Base-by-base conservation (phyloP, 2,888 invertebrate species). In the Acrobasis suavella region DNA sequence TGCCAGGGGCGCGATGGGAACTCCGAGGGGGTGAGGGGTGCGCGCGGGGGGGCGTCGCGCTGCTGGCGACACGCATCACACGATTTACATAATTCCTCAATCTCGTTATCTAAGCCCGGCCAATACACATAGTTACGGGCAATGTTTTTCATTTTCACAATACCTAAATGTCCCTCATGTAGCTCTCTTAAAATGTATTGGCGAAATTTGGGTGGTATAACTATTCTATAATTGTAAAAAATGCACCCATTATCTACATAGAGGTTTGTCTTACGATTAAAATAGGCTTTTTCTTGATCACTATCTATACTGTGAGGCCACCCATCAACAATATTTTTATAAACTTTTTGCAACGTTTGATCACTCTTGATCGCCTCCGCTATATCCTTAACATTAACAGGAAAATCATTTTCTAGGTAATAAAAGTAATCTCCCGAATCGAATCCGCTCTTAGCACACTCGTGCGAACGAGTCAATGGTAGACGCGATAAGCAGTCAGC, bases 401-500 rank as follows among this genome's bases (percentile, higher is more conserved):
- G 50, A 3, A 50, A 9, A 6, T 15, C 15, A 16, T 50, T 15
- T 15, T 50, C 16, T 9, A 50, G 9, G 6, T 15, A 50, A 50
- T 16, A 9, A 9, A 50, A 15, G 15, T 50, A 50, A 50, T 50
- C 9, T 6, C n/a, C 50, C 15, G 16, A 8, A 10, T 39, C 39
- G 10, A 10, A 39, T 10, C 2, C 9, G 16, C 16, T 6, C 16
- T 15, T 8, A 9, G 50, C 15, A 39, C 50, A 16, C 50, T 50
- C 16, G 39, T 39, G 39, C 6, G 39, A 39, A 8, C 39, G 39
- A 39, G 7, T 39, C 3, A 54, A 15, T 6, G 69, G 70, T 7
- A 70, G 51, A 6, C 72, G 64, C 6, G 71, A 72, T 16, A 71
- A 58, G 2, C 67, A 68, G 46, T 74, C 72, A 3, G 72, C 72